These are phyloP conservation scores for Suncus etruscus DNA, from an alignment of 2,113 vertebrate genomes.

Conservation along the genomic window DNA sequence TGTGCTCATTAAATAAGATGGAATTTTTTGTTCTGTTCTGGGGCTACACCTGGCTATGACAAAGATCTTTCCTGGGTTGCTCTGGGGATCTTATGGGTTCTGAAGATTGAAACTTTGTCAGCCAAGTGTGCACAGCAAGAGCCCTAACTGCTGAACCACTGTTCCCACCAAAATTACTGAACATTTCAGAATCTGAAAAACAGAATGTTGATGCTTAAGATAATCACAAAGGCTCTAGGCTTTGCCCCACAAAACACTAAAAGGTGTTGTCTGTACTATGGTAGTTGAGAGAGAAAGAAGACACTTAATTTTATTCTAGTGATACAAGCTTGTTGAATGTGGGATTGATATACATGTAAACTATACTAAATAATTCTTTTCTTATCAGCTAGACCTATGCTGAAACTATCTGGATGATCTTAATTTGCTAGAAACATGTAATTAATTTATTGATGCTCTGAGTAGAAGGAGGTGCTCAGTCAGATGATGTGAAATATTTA, in stretches of 20 bases:
- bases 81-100: no score
- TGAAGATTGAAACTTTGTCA: no score
- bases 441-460: constrained; percentile 76
- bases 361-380: constrained; percentile 66
- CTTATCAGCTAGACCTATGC: constrained; percentile 66
- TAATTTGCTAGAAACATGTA: constrained; percentile 74
- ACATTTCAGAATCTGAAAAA: not conserved
- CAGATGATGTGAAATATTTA: constrained; percentile 75
- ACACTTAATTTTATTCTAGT: not conserved
- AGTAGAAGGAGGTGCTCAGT: constrained; percentile 68
- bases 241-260: not conserved
- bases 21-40: not conserved
- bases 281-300: no score
- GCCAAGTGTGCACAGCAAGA: no score
- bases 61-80: no score
- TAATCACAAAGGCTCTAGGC: not conserved
- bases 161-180: no score
- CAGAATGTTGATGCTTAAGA: not conserved
- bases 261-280: no score
- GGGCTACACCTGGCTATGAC: no score
- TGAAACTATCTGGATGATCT: constrained; percentile 71
- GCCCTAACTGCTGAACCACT: no score
- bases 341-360: constrained; percentile 27
- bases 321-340: not conserved
- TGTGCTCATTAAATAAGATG: not conserved